phyloP scores from a whole-genome alignment of 2,888 invertebrate species.

The Linnaemya tessellans region DNA sequence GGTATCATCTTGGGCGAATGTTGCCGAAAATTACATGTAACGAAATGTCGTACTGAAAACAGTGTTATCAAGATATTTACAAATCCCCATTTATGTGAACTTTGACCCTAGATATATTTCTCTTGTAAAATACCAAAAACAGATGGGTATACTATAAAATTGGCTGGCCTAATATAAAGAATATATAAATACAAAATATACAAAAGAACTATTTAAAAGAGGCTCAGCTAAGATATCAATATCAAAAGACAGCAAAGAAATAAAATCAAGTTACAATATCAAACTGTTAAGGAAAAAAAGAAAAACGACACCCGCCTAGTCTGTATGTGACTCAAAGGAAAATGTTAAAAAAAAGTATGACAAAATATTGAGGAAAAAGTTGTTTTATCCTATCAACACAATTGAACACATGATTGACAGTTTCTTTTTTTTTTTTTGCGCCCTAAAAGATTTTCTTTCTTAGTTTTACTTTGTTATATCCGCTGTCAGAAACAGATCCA shows the following conservation, averaged over 20 bases:
- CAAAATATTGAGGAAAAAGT: background rate
- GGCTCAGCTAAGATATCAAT: background rate
- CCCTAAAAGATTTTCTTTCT: background rate
- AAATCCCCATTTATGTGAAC: too few relatives aligned
- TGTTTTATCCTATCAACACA: slow-evolving; percentile 37
- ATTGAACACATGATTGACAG: slow-evolving; percentile 61
- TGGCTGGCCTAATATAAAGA: too few relatives aligned
- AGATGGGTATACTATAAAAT: too few relatives aligned
- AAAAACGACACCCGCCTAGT: background rate
- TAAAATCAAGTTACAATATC: background rate
- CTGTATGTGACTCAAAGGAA: background rate
- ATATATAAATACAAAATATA: background rate
- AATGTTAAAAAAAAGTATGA: background rate
- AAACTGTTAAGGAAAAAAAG: background rate
- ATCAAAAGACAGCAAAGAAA: background rate
- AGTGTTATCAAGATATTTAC: too few relatives aligned
- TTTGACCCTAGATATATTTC: too few relatives aligned
- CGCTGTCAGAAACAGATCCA: slow-evolving; percentile 40
- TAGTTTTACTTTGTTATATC: slow-evolving; percentile 16
- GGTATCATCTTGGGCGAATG: too few relatives aligned
- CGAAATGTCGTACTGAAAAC: too few relatives aligned
- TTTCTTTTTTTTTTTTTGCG: slow-evolving; percentile 20
- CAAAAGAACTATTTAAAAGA: background rate
- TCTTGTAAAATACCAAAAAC: too few relatives aligned
- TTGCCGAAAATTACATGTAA: too few relatives aligned